Conservation (phyloP, 2,113 vertebrate species). For the Apistogramma diplotaenia region DNA sequence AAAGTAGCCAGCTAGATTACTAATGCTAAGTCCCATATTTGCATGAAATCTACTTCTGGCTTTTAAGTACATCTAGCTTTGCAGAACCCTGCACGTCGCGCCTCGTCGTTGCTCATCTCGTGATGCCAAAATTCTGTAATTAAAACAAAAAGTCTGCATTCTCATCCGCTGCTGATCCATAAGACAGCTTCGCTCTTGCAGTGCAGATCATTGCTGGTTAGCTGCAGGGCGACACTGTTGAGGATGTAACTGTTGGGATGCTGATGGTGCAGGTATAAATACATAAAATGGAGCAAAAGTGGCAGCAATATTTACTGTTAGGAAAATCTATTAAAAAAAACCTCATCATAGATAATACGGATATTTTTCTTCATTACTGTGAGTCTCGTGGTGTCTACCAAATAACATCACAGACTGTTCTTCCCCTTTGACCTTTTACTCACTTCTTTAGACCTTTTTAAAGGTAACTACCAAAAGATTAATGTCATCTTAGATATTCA, state of each 20-base stretch:
- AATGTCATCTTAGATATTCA: not conserved
- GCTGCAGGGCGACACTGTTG: too few relatives aligned
- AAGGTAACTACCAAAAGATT: conserved; percentile 15
- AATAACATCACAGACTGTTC: not conserved
- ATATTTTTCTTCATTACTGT: not conserved
- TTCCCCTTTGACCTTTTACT: not conserved
- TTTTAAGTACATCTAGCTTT: not conserved
- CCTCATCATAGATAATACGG: not conserved
- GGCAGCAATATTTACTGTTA: too few relatives aligned
- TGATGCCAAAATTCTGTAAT: not conserved
- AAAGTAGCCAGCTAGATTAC: not conserved
- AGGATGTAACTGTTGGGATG: too few relatives aligned
- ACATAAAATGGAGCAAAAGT: too few relatives aligned
- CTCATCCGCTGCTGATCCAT: too few relatives aligned
- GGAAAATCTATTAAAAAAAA: too few relatives aligned
- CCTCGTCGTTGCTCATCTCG: not conserved
- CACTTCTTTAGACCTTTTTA: not conserved
- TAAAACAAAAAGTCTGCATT: not conserved
- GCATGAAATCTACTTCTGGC: not conserved
- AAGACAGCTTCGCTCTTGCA: too few relatives aligned
- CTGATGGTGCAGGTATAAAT: too few relatives aligned
- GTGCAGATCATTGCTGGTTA: too few relatives aligned
- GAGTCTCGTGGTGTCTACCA: not conserved
- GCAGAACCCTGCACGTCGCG: not conserved
- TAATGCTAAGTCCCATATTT: not conserved